Conservation (phyloP, 2,888 invertebrate genomes). For the Dolomedes plantarius region DNA sequence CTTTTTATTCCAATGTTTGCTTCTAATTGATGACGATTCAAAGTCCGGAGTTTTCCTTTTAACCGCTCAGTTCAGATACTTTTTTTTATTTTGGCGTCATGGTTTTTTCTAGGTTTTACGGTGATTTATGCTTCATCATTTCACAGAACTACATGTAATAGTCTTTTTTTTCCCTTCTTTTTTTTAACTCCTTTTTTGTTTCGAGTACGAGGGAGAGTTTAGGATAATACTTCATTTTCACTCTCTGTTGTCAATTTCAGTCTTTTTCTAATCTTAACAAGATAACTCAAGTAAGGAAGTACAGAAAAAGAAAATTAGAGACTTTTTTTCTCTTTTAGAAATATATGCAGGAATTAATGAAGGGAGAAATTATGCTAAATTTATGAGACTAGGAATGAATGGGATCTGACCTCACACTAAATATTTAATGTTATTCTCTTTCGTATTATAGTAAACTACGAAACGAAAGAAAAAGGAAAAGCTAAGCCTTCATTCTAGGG, state of each 20-base stretch:
- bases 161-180: neutral
- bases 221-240: constrained; percentile 12
- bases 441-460: too few relatives aligned
- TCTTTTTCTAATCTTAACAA: constrained; percentile 6
- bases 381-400: neutral
- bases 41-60: neutral
- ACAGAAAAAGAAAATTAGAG: neutral
- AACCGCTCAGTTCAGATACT: neutral
- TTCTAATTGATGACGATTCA: constrained; percentile 24
- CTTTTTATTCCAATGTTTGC: constrained; percentile 8
- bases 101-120: neutral
- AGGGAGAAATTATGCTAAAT: neutral
- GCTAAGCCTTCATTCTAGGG: too few relatives aligned
- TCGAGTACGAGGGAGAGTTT: too few relatives aligned
- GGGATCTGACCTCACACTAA: too few relatives aligned
- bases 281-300: neutral
- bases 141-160: constrained; percentile 8
- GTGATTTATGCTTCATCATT: constrained; percentile 27
- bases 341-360: neutral
- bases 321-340: neutral
- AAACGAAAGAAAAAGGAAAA: too few relatives aligned
- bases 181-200: neutral
- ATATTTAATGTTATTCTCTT: too few relatives aligned
- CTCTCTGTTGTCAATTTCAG: neutral
- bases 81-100: neutral